Percentiles rank a stretch among this genome's conserved stretches.
Evolutionary conservation across 1,140 invertebrate species (phyloP).

Genomic region (Drosophila watanabei): DNA sequence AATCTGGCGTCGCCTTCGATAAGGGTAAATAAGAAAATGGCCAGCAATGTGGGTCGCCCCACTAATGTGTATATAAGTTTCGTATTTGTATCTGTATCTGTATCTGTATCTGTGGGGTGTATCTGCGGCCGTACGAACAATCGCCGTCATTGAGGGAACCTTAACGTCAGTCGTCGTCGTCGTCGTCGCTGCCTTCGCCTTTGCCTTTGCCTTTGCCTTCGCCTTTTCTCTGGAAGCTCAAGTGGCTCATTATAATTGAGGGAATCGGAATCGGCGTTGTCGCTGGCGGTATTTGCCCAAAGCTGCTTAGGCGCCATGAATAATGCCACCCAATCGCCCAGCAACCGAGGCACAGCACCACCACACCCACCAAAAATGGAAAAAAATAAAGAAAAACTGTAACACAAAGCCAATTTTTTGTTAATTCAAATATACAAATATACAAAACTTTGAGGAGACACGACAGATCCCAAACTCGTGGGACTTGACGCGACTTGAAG

Average conservation of each 20-base stretch:
- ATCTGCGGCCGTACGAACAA: slow-evolving; percentile 63
- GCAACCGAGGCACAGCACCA: slow-evolving; percentile 8
- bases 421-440: not conserved
- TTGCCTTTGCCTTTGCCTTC: slow-evolving; percentile 3
- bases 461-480: slow-evolving; percentile 34
- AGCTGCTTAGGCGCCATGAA: slow-evolving; percentile 57
- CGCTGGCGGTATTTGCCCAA: slow-evolving; percentile 32
- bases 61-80: slow-evolving; percentile 16
- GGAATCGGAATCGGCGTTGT: slow-evolving; percentile 16
- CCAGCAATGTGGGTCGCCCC: slow-evolving; percentile 61
- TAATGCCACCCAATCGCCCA: slow-evolving; percentile 28
- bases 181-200: slow-evolving; percentile 1
- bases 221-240: slow-evolving; percentile 52
- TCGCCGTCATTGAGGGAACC: slow-evolving; percentile 60
- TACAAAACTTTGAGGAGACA: not conserved
- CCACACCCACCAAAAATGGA: slow-evolving; percentile 9
- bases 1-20: slow-evolving; percentile 72
- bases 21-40: slow-evolving; percentile 75
- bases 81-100: slow-evolving; percentile 7
- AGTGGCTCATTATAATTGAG: slow-evolving; percentile 66
- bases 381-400: not conserved
- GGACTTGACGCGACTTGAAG: slow-evolving; percentile 12
- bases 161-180: slow-evolving; percentile 13
- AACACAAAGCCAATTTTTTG: not conserved
- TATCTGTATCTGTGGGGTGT: slow-evolving; percentile 27